Percentiles rank a stretch among this genome's conserved stretches.
Evolutionary conservation across 2,113 vertebrate genomes (phyloP).

Genomic region (Peromyscus leucopus): DNA sequence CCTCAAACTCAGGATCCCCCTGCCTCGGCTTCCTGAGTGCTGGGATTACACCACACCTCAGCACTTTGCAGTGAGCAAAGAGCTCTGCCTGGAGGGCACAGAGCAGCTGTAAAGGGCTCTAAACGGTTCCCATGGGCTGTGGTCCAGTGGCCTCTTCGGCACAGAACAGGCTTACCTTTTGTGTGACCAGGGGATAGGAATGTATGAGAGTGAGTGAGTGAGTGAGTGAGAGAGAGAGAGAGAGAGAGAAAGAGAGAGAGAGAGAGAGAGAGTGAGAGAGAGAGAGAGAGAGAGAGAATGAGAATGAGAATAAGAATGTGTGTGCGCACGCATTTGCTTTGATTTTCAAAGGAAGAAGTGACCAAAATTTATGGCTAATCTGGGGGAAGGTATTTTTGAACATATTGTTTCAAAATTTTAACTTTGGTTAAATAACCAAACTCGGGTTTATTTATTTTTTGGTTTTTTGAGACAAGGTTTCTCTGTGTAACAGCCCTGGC

Average conservation of each 20-base stretch:
- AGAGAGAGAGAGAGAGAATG: too few relatives aligned
- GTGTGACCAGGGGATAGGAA: rapidly evolving
- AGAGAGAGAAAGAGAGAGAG: too few relatives aligned
- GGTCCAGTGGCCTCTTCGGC: background rate
- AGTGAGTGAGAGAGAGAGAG: too few relatives aligned
- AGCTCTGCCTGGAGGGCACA: rapidly evolving
- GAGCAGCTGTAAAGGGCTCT: rapidly evolving
- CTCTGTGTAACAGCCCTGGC: too few relatives aligned
- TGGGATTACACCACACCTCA: background rate
- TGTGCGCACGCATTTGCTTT: background rate
- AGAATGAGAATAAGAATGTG: too few relatives aligned
- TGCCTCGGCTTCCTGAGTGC: background rate
- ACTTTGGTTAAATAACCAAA: background rate
- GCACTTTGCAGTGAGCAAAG: rapidly evolving
- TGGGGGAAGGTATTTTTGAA: background rate
- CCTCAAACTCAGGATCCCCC: too few relatives aligned
- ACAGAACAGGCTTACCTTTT: rapidly evolving
- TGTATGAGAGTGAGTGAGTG: background rate
- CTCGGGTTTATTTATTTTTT: too few relatives aligned
- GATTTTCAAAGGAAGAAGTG: constrained; percentile 58
- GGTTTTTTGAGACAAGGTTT: too few relatives aligned
- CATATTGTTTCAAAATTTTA: background rate
- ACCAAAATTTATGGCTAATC: background rate
- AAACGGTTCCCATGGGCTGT: background rate
- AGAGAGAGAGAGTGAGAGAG: too few relatives aligned